Evolutionary conservation across 2,113 vertebrate species (phyloP), one percentile per base, ranked within the genome.

Genomic region (Ancistrus triradiatus): DNA sequence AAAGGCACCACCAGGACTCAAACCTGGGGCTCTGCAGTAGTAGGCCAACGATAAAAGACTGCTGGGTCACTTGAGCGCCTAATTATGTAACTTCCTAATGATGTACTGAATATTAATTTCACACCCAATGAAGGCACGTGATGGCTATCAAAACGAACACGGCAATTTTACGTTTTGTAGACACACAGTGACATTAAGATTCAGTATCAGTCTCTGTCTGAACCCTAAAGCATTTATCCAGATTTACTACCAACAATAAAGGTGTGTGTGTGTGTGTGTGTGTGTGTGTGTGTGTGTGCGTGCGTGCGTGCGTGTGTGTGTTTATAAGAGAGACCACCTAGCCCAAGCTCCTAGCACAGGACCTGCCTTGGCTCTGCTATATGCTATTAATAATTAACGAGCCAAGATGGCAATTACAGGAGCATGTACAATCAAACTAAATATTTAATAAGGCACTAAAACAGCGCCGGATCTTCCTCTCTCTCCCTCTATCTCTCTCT

Each of bases 381-480:
- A 87, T 62, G 50, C 60, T 79, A 86, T 88, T 82, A 88, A 89
- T 88, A 87, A 89, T 89, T 87, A 83, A 89, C 76, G 50, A 82
- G 79, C 81, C 80, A 82, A 85, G 83, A 86, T 85, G 82, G 84
- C 87, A 88, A 88, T 88, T 88, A 88, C 87, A 88, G 83, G 80
- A 81, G 74, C 86, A 74, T 88, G 84, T 87, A 88, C 88, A 88
- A 89, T 88, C 88, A 89, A 75, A 86, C 81, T 88, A 86, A 89
- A 89, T 89, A 88, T 87, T 89, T 88, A 81, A 89, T 88, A 85
- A 88, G 84, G 81, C 83, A 83, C 86, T 87, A 87, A 89, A 87
- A 85, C 86, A 87, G 85, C 83, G 81, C 68, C 79, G 78, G 81
- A 86, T 87, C 77, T 79, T 61, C 68, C 63, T 76, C 69, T 70